Percentiles rank a stretch among this genome's conserved stretches.
These are phyloP conservation scores for Prolemur simus DNA, from an alignment of 2,113 vertebrate species.

Conservation along the genomic window DNA sequence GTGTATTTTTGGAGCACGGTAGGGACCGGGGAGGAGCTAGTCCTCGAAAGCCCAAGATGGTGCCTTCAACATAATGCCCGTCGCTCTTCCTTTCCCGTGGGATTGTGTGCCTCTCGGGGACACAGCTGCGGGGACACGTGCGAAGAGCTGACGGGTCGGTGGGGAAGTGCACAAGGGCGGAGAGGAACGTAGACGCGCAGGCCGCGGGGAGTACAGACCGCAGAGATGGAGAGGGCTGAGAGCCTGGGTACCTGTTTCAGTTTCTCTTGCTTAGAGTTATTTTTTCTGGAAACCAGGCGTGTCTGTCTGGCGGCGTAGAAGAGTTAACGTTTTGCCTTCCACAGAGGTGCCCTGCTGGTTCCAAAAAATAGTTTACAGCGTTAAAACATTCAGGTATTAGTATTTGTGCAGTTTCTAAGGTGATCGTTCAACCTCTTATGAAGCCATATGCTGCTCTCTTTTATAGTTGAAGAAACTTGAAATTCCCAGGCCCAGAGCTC, in stretches of 20 bases:
- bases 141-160: background rate
- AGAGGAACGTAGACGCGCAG: rapidly evolving
- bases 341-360: background rate
- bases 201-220: too few species aligned
- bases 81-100: background rate
- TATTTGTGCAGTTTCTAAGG: too few species aligned
- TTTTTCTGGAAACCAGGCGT: background rate
- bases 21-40: too few species aligned
- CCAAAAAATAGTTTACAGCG: background rate
- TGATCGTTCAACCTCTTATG: rapidly evolving
- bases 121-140: background rate
- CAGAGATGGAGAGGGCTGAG: too few species aligned
- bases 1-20: rapidly evolving
- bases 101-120: background rate
- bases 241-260: background rate
- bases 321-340: background rate
- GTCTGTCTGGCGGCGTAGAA: background rate
- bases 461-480: background rate
- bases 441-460: background rate
- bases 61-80: background rate
- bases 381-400: background rate
- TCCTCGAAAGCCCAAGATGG: background rate
- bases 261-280: background rate
- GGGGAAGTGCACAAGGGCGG: rapidly evolving
- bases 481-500: background rate